Conservation (phyloP, 1,140 invertebrate genomes). For the Drosophila aff. region DNA sequence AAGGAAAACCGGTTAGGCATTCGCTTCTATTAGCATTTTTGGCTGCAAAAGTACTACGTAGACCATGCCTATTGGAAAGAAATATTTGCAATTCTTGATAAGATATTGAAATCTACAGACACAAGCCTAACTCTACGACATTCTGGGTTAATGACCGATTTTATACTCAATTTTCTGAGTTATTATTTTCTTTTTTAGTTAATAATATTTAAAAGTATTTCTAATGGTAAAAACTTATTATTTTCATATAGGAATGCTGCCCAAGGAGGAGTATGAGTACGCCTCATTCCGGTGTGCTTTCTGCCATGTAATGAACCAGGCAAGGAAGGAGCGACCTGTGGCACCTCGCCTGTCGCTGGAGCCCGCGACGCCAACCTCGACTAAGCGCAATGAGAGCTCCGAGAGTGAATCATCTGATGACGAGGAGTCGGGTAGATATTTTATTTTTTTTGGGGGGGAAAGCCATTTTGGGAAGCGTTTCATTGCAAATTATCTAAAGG, state of each 20-base stretch:
- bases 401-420: conserved; percentile 73
- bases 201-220: neutral
- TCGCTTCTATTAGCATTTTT: neutral
- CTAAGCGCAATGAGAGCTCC: conserved; percentile 55
- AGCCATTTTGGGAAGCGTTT: neutral
- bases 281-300: conserved; percentile 96
- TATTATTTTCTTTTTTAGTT: neutral
- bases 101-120: neutral
- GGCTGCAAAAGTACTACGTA: neutral
- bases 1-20: conserved; percentile 15
- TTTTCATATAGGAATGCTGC: conserved; percentile 91
- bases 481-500: neutral
- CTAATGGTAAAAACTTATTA: neutral
- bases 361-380: conserved; percentile 27
- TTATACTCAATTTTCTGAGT: neutral
- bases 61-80: neutral
- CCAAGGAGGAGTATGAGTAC: conserved; percentile 98
- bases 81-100: neutral
- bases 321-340: conserved; percentile 91
- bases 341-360: conserved; percentile 87
- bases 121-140: neutral
- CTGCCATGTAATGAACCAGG: conserved; percentile 93
- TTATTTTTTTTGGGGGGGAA: neutral
- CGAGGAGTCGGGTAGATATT: conserved; percentile 53
- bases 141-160: neutral